phyloP scores from a whole-genome alignment of 2,888 invertebrate genomes.

The Salpingus planirostris region DNA sequence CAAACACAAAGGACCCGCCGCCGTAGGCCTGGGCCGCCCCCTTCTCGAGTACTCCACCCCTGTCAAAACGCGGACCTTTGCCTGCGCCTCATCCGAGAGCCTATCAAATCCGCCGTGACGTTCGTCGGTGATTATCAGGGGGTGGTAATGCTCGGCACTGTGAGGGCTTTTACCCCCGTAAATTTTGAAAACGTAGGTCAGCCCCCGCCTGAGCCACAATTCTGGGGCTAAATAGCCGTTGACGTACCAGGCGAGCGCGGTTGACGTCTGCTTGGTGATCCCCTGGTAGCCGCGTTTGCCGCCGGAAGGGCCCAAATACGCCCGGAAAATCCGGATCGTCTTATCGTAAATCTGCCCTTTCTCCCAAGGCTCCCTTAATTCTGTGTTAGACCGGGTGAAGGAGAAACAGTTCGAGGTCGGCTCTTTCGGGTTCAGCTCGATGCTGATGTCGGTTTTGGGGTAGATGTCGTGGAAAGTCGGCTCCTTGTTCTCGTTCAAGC shows the following conservation, averaged over 20 bases:
- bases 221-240: slow-evolving; percentile 85
- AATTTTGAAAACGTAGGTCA: slow-evolving; percentile 74
- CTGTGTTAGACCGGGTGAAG: slow-evolving; percentile 49
- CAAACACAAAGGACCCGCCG: slow-evolving; percentile 75
- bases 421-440: slow-evolving; percentile 58
- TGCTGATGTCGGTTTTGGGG: slow-evolving; percentile 58
- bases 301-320: slow-evolving; percentile 77
- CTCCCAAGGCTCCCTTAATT: slow-evolving; percentile 48
- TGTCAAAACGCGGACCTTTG: slow-evolving; percentile 63
- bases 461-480: slow-evolving; percentile 78
- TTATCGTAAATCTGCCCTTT: slow-evolving; percentile 57
- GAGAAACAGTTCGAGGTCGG: slow-evolving; percentile 63
- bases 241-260: slow-evolving; percentile 82
- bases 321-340: slow-evolving; percentile 66
- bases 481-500: slow-evolving; percentile 64
- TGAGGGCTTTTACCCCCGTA: slow-evolving; percentile 85
- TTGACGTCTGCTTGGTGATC: slow-evolving; percentile 59
- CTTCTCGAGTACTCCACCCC: slow-evolving; percentile 76
- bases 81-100: slow-evolving; percentile 60
- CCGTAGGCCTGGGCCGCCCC: slow-evolving; percentile 69
- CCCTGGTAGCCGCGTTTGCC: slow-evolving; percentile 70
- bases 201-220: slow-evolving; percentile 74
- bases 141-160: slow-evolving; percentile 77
- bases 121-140: slow-evolving; percentile 80
- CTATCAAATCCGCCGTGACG: slow-evolving; percentile 74